Evolutionary conservation across 2,113 vertebrate genomes (phyloP).

Genomic region (Notarius lentiginosus): DNA sequence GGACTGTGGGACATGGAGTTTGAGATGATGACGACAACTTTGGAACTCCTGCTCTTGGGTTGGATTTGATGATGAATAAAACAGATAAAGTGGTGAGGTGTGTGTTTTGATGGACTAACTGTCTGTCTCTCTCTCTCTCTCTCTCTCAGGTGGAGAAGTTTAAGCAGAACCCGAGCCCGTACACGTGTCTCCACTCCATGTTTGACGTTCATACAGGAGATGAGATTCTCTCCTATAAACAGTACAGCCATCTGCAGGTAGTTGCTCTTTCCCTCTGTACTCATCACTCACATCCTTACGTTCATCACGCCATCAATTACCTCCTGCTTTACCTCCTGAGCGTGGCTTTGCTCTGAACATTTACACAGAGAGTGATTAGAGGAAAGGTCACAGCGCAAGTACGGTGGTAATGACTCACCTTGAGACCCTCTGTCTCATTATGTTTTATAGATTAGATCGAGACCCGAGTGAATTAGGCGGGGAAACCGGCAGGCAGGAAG

Average conservation of each 20-base stretch:
- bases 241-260: slow-evolving; percentile 96
- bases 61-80: neutral
- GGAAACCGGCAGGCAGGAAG: neutral
- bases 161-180: slow-evolving; percentile 92
- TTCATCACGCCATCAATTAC: neutral
- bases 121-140: slow-evolving; percentile 2
- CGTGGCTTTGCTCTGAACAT: slow-evolving; percentile 59
- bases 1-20: neutral
- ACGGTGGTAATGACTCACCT: neutral
- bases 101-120: slow-evolving; percentile 34
- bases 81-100: neutral
- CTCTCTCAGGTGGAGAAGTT: slow-evolving; percentile 86
- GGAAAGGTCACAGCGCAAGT: slow-evolving; percentile 2
- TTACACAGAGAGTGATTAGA: neutral
- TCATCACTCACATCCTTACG: slow-evolving; percentile 62
- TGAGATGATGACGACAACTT: neutral
- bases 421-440: neutral
- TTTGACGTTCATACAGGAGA: slow-evolving; percentile 88
- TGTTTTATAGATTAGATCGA: neutral
- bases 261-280: neutral
- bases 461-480: too few species aligned
- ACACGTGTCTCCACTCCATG: slow-evolving; percentile 89
- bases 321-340: neutral
- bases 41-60: neutral
- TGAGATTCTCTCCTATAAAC: slow-evolving; percentile 77